These are phyloP conservation scores for Leucoraja erinaceus DNA, from an alignment of 2,113 vertebrate species.

Conservation along the genomic window DNA sequence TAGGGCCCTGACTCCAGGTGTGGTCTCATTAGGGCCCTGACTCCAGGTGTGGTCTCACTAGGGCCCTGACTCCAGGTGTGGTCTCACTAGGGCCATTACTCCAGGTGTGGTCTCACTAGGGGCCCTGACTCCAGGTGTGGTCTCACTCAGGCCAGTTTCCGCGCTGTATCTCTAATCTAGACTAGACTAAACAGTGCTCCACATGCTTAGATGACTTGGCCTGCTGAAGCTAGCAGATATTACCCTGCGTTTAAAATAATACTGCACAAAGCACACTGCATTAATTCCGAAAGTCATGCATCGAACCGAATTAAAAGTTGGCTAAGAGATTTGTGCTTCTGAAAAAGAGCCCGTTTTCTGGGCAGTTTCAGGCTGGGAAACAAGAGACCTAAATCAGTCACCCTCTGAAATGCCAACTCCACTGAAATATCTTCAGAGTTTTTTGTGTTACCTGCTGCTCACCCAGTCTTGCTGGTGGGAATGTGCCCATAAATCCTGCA, in stretches of 20 bases:
- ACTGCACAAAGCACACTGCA: neutral
- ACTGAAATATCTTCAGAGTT: neutral
- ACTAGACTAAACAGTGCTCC: no score
- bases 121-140: no score
- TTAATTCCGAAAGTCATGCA: neutral
- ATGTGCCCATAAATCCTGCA: constrained; percentile 45
- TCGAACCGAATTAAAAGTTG: no score
- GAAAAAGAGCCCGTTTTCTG: neutral
- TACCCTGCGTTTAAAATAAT: neutral
- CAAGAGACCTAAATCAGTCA: neutral
- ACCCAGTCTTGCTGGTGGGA: neutral
- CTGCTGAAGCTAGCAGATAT: neutral
- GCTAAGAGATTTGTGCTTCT: neutral
- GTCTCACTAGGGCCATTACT: no score
- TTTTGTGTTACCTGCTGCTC: neutral
- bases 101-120: no score
- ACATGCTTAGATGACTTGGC: no score
- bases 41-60: no score
- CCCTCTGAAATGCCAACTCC: neutral
- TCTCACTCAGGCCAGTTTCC: no score
- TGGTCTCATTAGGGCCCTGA: no score
- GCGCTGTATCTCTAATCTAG: no score
- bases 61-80: no score
- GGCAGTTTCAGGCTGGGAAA: neutral
- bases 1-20: no score